Evolutionary conservation across 2,797 vertebrate species (phyloP).

Genomic region (Champsocephalus gunnari): DNA sequence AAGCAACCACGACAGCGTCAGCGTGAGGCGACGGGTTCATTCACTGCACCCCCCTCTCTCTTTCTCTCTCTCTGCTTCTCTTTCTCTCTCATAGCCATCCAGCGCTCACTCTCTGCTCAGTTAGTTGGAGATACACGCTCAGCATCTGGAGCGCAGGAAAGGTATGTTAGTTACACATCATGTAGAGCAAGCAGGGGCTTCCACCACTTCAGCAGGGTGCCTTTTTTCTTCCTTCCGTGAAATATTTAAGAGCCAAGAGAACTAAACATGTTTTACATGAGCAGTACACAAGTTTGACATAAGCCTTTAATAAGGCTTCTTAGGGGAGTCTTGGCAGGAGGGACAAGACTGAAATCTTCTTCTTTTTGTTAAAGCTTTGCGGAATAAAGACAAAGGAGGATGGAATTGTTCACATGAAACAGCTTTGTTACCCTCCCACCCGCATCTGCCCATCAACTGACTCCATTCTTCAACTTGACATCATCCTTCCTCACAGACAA

Average conservation of each 20-base stretch:
- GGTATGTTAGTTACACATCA: constrained; percentile 55
- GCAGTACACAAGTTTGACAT: constrained; percentile 63
- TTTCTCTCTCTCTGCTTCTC: constrained; percentile 1
- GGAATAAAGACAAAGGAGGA: constrained; percentile 63
- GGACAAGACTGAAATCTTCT: constrained; percentile 38
- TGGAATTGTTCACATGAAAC: constrained; percentile 64
- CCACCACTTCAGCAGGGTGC: constrained; percentile 40
- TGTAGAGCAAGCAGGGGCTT: constrained; percentile 49
- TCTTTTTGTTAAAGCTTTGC: constrained; percentile 38
- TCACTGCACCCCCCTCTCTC: constrained; percentile 37
- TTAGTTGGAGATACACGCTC: constrained; percentile 58
- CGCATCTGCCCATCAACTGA: constrained; percentile 70
- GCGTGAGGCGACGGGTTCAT: constrained; percentile 68
- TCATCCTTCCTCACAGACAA: constrained; percentile 66
- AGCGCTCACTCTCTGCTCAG: constrained; percentile 59
- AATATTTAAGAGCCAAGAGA: constrained; percentile 44
- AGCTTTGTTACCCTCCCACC: constrained; percentile 62
- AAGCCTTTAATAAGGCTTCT: constrained; percentile 38
- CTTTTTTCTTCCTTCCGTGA: constrained; percentile 27
- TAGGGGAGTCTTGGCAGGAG: constrained; percentile 24
- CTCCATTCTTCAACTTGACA: constrained; percentile 77
- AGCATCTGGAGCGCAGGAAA: constrained; percentile 53
- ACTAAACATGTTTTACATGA: constrained; percentile 38
- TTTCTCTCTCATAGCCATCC: constrained; percentile 46
- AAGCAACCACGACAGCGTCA: constrained; percentile 68